Evolutionary conservation across 2,113 vertebrate genomes (phyloP), one percentile per base, ranked within the genome.

Genomic region (Bagarius yarrelli): DNA sequence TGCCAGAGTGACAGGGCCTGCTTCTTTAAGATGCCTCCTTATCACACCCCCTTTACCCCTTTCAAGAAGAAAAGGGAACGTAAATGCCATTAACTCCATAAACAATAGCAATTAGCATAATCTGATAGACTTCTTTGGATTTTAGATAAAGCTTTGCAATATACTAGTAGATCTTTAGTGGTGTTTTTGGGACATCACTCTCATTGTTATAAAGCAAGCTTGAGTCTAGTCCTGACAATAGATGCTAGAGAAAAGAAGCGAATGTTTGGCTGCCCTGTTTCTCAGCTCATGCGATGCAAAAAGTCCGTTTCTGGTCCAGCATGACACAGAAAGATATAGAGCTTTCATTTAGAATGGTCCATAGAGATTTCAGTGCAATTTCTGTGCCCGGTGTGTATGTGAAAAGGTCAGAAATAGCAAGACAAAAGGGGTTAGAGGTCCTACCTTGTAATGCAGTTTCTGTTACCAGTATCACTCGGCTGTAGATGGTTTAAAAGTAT

Each of bases 1-100:
- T 92, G 89, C 89, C 85, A 81, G 83, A 90, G 70, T 84, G 92
- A 91, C 93, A 94, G 91, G 90, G 90, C 88, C 88, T 76, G 91
- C 91, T 91, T 89, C 70, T 47, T 83, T 79, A 86, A 60, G 52
- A 76, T 23, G n/a, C 34, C 56, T 36, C 61, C 32, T 60, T 76
- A 5, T 83, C 55, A 40, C 23, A 53, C 59, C 25, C 13, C 5
- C 72, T 57, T 69, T 74, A 76, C 47, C 50, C 56, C 61, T 57
- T 57, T 83, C 77, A 67, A 44, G 64, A 73, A 74, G 57, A 73
- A 61, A 73, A 61, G 16, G 40, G 27, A 61, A 36, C 30, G 11
- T 14, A 72, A 23, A 27, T 72, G 4, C 44, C 25, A 53, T 81
- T 61, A n/a, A 50, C 50, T 47, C 21, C 32, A 30, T 27, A 47